Conservation (phyloP, 2,888 invertebrate species). For the Pseudanteris insignis region DNA sequence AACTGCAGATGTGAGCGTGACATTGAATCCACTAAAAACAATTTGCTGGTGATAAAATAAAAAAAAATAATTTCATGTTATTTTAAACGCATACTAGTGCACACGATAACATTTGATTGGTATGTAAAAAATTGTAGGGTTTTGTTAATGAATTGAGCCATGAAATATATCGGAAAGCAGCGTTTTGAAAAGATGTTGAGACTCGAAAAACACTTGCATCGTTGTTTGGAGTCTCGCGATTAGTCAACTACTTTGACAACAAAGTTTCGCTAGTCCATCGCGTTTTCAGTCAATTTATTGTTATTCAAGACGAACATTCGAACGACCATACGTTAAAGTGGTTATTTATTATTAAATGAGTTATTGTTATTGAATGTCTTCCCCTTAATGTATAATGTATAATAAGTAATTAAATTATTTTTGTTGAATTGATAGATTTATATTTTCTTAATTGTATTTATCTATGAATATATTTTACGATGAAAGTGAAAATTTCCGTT, state of each 20-base stretch:
- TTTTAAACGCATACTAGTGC: no score
- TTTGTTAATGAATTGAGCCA: no score
- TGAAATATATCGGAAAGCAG: no score
- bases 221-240: constrained; percentile 15
- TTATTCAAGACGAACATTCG: constrained; percentile 27
- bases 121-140: no score
- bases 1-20: no score
- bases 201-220: constrained; percentile 34
- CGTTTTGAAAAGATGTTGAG: no score
- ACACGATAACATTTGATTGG: no score
- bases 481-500: constrained; percentile 8
- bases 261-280: constrained; percentile 37
- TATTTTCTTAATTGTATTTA: constrained; percentile 34
- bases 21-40: no score
- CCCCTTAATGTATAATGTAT: no score
- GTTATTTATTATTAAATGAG: constrained; percentile 18
- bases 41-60: no score
- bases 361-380: constrained; percentile 35
- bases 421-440: constrained; percentile 31
- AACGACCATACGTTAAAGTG: constrained; percentile 20
- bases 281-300: constrained; percentile 31
- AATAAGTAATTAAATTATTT: constrained; percentile 25
- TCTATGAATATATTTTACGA: constrained; percentile 10
- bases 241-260: constrained; percentile 27
- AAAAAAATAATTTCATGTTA: no score